A percentile compares a stretch with the other conserved stretches of the same genome.
phyloP scores from a whole-genome alignment of 1,140 invertebrate species.

The Pogonomyrmex californicus region DNA sequence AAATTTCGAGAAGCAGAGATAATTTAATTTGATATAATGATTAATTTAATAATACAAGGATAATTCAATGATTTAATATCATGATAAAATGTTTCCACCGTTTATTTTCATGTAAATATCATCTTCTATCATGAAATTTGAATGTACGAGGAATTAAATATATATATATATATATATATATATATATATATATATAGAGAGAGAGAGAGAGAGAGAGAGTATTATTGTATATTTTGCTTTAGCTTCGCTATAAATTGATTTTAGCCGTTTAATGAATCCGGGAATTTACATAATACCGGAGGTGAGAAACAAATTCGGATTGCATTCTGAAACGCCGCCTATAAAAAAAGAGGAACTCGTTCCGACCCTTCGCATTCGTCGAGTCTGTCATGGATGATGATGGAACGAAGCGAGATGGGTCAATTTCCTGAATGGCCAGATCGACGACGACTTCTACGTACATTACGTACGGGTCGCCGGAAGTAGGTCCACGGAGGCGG shows the following conservation, averaged over 20 bases:
- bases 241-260: background rate
- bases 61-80: background rate
- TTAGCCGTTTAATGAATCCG: background rate
- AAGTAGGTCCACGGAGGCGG: conserved; percentile 36
- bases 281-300: background rate
- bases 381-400: conserved; percentile 52
- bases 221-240: background rate
- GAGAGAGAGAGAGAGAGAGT: no score
- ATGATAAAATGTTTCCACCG: background rate
- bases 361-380: conserved; percentile 42
- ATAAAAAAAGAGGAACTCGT: conserved; percentile 67
- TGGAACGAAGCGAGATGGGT: conserved; percentile 65
- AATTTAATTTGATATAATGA: background rate
- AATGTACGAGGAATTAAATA: background rate
- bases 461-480: conserved; percentile 64
- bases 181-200: background rate
- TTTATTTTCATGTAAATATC: background rate
- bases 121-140: background rate
- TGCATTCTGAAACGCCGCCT: conserved; percentile 32
- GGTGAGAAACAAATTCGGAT: background rate
- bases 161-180: background rate
- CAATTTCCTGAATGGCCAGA: conserved; percentile 76
- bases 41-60: no score
- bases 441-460: conserved; percentile 57
- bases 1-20: background rate